Evolutionary conservation across 30 jellyfish, hydroid and myxozoan species (phyloP).

Genomic region (Cassiopea andromeda): DNA sequence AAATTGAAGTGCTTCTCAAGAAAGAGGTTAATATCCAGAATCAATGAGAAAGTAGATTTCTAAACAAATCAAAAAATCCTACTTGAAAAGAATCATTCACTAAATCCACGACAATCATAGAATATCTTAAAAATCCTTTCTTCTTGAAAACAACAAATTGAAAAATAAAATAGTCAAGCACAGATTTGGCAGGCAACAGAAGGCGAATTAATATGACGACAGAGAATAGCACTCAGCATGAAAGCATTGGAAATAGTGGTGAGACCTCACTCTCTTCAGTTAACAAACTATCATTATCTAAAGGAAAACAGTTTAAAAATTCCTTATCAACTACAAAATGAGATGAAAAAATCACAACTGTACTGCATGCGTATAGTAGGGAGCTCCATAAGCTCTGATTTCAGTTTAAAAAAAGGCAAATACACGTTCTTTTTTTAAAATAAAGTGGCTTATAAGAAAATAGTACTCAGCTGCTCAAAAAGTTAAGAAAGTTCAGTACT

Average conservation of each 20-base stretch:
- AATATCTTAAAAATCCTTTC: background rate
- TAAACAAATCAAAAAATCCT: background rate
- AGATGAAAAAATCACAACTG: too few species aligned
- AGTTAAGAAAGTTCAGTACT: too few species aligned
- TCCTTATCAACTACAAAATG: too few species aligned
- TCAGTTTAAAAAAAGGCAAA: too few species aligned
- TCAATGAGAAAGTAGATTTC: background rate
- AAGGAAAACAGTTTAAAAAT: too few species aligned
- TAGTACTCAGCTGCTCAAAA: too few species aligned
- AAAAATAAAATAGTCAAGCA: background rate
- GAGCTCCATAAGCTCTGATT: too few species aligned
- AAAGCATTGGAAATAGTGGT: background rate
- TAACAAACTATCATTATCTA: too few species aligned
- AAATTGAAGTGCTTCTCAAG: background rate
- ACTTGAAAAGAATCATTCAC: background rate
- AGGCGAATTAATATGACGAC: background rate
- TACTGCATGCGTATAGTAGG: too few species aligned
- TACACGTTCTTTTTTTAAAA: too few species aligned
- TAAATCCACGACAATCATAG: constrained; percentile 12
- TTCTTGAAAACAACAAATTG: background rate
- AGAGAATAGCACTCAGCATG: background rate
- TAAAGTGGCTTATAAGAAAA: too few species aligned
- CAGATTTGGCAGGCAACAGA: background rate
- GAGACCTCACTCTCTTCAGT: background rate
- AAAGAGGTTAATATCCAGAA: background rate